Evolutionary conservation across 2,797 vertebrate genomes (phyloP).

Genomic region (Bucorvus abyssinicus): DNA sequence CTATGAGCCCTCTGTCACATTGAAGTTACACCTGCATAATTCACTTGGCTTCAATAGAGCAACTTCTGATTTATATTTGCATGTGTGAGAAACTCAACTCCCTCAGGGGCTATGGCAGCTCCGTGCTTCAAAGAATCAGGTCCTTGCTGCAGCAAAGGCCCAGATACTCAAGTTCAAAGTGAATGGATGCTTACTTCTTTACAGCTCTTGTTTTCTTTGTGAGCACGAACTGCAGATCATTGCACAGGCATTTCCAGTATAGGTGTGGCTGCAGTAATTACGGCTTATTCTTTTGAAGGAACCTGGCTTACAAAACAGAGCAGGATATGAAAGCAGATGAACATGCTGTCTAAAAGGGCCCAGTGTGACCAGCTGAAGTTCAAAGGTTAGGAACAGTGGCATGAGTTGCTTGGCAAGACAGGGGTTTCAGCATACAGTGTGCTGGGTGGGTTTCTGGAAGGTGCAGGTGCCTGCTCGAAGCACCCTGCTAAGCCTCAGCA

Average conservation of each 20-base stretch:
- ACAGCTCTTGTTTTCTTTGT: constrained; percentile 10
- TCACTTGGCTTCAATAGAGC: constrained; percentile 4
- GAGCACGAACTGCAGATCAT: background rate
- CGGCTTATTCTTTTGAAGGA: constrained; percentile 18
- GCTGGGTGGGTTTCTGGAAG: background rate
- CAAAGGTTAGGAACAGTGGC: background rate
- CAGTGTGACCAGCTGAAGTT: background rate
- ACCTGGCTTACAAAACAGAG: constrained; percentile 5
- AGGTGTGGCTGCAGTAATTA: constrained; percentile 58
- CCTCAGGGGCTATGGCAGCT: background rate
- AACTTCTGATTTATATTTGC: constrained; percentile 34
- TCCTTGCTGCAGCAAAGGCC: constrained; percentile 10
- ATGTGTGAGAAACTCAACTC: constrained; percentile 16
- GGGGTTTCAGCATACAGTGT: background rate
- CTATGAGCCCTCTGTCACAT: background rate
- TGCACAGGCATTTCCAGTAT: constrained; percentile 57
- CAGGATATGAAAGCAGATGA: background rate
- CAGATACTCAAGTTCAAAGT: background rate
- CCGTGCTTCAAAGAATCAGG: constrained; percentile 12
- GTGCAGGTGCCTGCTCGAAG: background rate
- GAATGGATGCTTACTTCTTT: background rate
- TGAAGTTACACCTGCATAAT: constrained; percentile 34
- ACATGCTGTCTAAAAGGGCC: background rate
- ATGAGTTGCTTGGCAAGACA: background rate
- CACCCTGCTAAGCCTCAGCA: background rate